Evolutionary conservation across 2,113 vertebrate species (phyloP), one percentile per base, ranked within the genome.

Genomic region (Dendrocopos noguchii): DNA sequence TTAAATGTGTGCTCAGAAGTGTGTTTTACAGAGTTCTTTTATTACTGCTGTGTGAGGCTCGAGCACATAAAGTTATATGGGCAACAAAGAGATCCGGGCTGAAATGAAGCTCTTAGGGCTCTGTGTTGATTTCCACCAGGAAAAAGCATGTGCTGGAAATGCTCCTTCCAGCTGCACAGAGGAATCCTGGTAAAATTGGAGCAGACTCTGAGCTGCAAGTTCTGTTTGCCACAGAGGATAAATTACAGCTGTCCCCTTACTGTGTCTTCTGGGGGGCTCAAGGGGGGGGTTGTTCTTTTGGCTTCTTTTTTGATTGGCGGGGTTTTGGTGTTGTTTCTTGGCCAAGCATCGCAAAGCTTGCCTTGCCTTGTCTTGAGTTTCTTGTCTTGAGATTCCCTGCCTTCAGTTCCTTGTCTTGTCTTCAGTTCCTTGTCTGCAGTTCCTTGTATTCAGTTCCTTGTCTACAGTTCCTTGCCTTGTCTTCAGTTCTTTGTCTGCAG

Each of bases 1-100:
- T 65, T 31, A 46, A 93, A 77, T 67, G 74, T 61, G 78, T 64
- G 70, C 81, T 96, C 56, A 27, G 12, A 82, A 46, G 72, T 80
- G 7, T 86, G 70, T 66, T 94, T 94, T 93, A 95, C 84, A 71
- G 83, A 85, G 88, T 92, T 93, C 79, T 81, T 90, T 93, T 96
- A 96, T 94, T 88, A 87, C 4, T 2, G 77, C 71, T 88, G 80
- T 90, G 90, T 80, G 79, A 87, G 64, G 68, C 85, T 79, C 70
- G 90, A 77, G 68, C 79, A 47, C 29, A 17, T 87, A 87, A 94
- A 91, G 64, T 94, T 96, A 78, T 94, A 68, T 64, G 85, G 81
- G 88, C 87, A 93, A 64, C 71, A 83, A 96, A 94, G 88, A 81
- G 84, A 16, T 76, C 78, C 76, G 75, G 75, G 25, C 72, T 77